phyloP scores from a whole-genome alignment of 2,797 vertebrate genomes.

The Urophycis tenuis region DNA sequence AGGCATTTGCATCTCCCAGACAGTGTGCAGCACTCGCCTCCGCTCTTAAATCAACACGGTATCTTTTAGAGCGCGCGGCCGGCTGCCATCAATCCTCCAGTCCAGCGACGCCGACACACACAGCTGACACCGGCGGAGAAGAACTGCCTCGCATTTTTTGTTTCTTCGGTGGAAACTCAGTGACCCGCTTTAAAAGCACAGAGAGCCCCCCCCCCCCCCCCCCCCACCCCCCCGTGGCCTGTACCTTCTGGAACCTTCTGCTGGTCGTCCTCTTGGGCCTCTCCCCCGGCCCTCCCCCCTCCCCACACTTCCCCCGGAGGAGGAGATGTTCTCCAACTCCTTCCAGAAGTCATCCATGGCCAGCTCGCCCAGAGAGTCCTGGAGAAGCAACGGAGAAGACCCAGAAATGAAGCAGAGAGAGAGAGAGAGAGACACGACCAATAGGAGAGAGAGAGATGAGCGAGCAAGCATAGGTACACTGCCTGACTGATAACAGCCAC shows the following conservation, averaged over 20 bases:
- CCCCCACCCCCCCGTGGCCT: slow-evolving; percentile 12
- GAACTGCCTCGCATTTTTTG: not conserved
- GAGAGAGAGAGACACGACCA: not conserved
- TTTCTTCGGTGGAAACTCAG: not conserved
- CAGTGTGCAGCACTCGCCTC: not conserved
- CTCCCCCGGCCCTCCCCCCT: slow-evolving; percentile 52
- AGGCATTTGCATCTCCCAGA: not conserved
- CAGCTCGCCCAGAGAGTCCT: slow-evolving; percentile 91
- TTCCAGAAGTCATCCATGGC: slow-evolving; percentile 89
- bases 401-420: not conserved
- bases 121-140: no score
- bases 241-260: slow-evolving; percentile 89
- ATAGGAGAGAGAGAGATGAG: not conserved
- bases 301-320: slow-evolving; percentile 64
- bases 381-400: not conserved
- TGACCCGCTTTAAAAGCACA: not conserved
- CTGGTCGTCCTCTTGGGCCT: slow-evolving; percentile 73
- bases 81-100: no score
- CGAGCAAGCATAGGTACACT: no score
- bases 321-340: slow-evolving; percentile 84
- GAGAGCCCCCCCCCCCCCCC: not conserved
- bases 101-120: no score
- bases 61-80: not conserved
- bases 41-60: not conserved
- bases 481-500: not conserved